Evolutionary conservation across 2,797 vertebrate species (phyloP).

Genomic region (Choloepus didactylus): DNA sequence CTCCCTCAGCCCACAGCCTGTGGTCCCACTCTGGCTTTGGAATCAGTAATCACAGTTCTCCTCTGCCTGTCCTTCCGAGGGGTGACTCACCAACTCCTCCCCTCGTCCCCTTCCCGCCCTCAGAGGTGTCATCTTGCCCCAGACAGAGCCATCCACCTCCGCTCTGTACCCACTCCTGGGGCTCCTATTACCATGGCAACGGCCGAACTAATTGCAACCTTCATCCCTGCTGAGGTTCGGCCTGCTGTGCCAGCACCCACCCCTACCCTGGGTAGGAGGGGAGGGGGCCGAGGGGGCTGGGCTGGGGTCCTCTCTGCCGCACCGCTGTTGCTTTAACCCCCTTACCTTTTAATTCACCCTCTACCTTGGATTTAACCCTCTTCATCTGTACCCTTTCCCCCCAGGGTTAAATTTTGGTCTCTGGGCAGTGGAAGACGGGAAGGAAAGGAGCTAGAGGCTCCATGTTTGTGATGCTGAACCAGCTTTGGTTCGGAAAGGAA

Average conservation of each 20-base stretch:
- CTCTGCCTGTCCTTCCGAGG: constrained; percentile 72
- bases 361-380: constrained; percentile 37
- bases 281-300: constrained; percentile 54
- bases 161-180: constrained; percentile 75
- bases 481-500: constrained; percentile 51
- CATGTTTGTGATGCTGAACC: background rate
- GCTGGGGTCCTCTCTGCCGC: constrained; percentile 45
- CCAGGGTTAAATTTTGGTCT: constrained; percentile 82
- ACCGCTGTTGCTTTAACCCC: constrained; percentile 50
- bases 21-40: constrained; percentile 62
- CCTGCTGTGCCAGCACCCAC: constrained; percentile 58
- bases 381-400: background rate
- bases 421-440: background rate
- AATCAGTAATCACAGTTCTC: constrained; percentile 66
- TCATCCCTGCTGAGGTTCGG: constrained; percentile 76
- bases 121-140: constrained; percentile 80
- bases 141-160: constrained; percentile 80
- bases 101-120: constrained; percentile 71
- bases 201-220: constrained; percentile 80
- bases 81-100: constrained; percentile 81
- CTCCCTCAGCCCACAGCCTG: background rate
- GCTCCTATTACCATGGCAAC: constrained; percentile 76
- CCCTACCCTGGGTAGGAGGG: constrained; percentile 56
- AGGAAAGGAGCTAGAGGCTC: background rate
- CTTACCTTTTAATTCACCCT: background rate